Percentiles rank a stretch among this genome's conserved stretches.
Evolutionary conservation across 2,888 invertebrate genomes (phyloP).

Genomic region (Pycnomerus fuliginosus): DNA sequence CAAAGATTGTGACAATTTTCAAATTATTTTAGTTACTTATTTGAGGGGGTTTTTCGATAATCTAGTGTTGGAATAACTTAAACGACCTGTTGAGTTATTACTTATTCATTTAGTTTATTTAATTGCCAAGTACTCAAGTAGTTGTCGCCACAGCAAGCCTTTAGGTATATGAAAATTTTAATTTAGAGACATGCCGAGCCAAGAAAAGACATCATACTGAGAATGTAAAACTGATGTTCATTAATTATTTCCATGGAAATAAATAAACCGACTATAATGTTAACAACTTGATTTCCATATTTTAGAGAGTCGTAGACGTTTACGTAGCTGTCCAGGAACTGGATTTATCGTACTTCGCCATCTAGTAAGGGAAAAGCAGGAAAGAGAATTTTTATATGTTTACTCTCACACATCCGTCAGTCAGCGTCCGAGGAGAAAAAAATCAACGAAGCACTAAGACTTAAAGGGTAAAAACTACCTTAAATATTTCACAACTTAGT

Average conservation of each 20-base stretch:
- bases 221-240: constrained; percentile 14
- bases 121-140: too few relatives aligned
- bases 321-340: constrained; percentile 8
- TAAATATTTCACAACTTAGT: constrained; percentile 44
- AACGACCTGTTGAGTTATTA: too few relatives aligned
- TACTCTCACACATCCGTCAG: constrained; percentile 28
- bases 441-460: constrained; percentile 33
- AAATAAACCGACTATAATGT: constrained; percentile 13
- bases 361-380: too few relatives aligned
- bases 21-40: too few relatives aligned
- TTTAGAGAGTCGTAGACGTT: too few relatives aligned
- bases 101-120: too few relatives aligned
- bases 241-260: constrained; percentile 14
- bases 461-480: constrained; percentile 40
- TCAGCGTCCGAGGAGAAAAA: constrained; percentile 28
- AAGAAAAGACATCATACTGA: constrained; percentile 18
- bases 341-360: constrained; percentile 19
- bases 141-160: too few relatives aligned
- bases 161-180: too few relatives aligned
- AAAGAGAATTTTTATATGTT: constrained; percentile 26
- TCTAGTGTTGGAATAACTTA: too few relatives aligned
- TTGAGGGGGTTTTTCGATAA: too few relatives aligned
- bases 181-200: constrained; percentile 10
- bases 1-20: too few relatives aligned
- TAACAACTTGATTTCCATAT: constrained; percentile 15